phyloP scores from a whole-genome alignment of 2,888 invertebrate genomes.

The Brachypterus glaber region DNA sequence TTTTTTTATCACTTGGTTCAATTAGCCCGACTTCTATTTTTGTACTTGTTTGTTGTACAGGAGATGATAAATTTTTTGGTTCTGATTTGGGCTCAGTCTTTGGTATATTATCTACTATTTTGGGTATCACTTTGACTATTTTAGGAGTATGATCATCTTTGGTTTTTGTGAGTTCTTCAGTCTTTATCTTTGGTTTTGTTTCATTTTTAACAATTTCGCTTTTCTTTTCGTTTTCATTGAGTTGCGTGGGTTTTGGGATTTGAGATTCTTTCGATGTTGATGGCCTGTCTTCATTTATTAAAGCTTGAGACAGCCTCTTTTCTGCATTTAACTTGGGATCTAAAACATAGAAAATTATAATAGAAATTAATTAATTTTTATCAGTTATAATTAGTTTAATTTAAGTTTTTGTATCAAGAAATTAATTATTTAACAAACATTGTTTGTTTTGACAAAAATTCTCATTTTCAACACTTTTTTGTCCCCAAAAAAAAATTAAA shows the following conservation, averaged over 20 bases:
- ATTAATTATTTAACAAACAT: too few relatives aligned
- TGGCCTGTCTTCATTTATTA: constrained; percentile 11
- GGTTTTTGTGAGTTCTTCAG: constrained; percentile 8
- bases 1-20: too few relatives aligned
- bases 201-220: constrained; percentile 1
- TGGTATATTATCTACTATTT: constrained; percentile 24
- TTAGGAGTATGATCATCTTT: constrained; percentile 23
- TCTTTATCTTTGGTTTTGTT: constrained; percentile 5
- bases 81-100: too few relatives aligned
- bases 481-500: too few relatives aligned
- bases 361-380: too few relatives aligned
- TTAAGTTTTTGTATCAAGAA: too few relatives aligned
- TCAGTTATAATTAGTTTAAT: too few relatives aligned
- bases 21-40: too few relatives aligned
- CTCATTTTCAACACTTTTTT: too few relatives aligned
- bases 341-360: constrained; percentile 6
- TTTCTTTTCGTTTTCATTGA: constrained; percentile 10
- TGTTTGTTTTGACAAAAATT: too few relatives aligned
- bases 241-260: constrained; percentile 13
- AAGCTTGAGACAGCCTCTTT: constrained; percentile 11
- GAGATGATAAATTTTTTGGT: too few relatives aligned
- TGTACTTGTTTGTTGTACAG: too few relatives aligned
- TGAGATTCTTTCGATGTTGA: constrained; percentile 17
- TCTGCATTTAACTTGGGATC: constrained; percentile 7
- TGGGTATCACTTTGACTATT: constrained; percentile 31